Percentiles rank a stretch among this genome's conserved stretches.
Conservation (phyloP, 92 coral and sea anemone species). For the Siderastrea radians region DNA sequence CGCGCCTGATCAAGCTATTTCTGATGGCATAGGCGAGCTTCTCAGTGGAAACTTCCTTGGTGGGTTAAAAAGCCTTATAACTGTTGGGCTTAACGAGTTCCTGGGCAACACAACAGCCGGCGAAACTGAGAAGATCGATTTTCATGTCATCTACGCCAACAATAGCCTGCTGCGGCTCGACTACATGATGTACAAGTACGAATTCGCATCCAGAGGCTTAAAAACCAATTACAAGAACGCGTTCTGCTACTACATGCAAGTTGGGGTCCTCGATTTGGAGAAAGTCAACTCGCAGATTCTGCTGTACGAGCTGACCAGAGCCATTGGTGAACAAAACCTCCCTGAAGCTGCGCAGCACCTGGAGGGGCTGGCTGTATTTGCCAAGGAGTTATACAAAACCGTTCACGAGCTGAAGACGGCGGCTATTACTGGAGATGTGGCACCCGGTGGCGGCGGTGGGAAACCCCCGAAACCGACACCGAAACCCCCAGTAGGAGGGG, state of each 20-base stretch:
- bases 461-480: background rate
- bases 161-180: slow-evolving; percentile 57
- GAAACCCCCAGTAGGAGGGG: background rate
- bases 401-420: slow-evolving; percentile 12
- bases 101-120: slow-evolving; percentile 60
- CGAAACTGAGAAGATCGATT: slow-evolving; percentile 22
- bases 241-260: slow-evolving; percentile 49
- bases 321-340: slow-evolving; percentile 35
- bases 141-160: slow-evolving; percentile 52
- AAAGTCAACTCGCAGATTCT: slow-evolving; percentile 53
- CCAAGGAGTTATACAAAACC: slow-evolving; percentile 49
- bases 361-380: slow-evolving; percentile 18
- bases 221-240: slow-evolving; percentile 16
- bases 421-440: background rate
- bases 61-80: slow-evolving; percentile 20
- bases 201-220: slow-evolving; percentile 33
- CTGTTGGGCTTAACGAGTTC: slow-evolving; percentile 23
- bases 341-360: slow-evolving; percentile 28
- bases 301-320: slow-evolving; percentile 47
- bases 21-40: slow-evolving; percentile 7
- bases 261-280: slow-evolving; percentile 53
- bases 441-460: background rate
- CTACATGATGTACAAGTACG: slow-evolving; percentile 59
- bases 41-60: slow-evolving; percentile 40
- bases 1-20: slow-evolving; percentile 22